These are phyloP conservation scores for Caenorhabditis briggsae DNA, from an alignment of 1,140 invertebrate genomes.

Conservation along the genomic window DNA sequence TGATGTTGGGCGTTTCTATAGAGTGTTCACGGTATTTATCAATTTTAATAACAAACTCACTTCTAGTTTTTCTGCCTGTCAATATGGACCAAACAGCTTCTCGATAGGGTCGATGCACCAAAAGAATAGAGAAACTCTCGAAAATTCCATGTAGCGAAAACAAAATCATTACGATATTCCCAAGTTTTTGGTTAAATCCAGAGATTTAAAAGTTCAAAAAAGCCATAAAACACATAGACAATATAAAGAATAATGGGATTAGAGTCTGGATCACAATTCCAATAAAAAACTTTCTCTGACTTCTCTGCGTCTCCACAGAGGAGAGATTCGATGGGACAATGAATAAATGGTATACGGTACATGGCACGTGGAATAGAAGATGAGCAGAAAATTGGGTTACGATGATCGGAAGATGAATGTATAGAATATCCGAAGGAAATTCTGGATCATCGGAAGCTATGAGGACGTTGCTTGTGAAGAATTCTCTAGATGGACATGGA, in stretches of 20 bases:
- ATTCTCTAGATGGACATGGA: constrained; percentile 6
- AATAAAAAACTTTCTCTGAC: constrained; percentile 9
- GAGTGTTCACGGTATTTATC: no score
- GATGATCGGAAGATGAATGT: background rate
- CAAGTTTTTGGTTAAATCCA: background rate
- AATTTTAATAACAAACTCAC: no score
- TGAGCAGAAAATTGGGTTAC: background rate
- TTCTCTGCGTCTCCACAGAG: background rate
- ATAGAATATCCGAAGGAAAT: background rate
- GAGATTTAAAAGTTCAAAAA: background rate
- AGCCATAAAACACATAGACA: background rate
- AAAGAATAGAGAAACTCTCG: background rate
- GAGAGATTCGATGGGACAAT: background rate
- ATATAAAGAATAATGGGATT: background rate
- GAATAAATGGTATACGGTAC: background rate
- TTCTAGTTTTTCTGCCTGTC: background rate
- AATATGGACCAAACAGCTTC: background rate
- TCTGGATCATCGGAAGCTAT: background rate
- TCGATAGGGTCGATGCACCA: constrained; percentile 1
- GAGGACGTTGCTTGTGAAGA: background rate
- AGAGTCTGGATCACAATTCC: background rate
- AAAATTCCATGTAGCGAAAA: background rate
- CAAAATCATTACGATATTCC: background rate
- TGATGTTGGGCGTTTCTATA: no score
- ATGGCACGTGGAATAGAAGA: background rate